Evolutionary conservation across 2,797 vertebrate genomes (phyloP).

Genomic region (Rhabdophis nuchalis): DNA sequence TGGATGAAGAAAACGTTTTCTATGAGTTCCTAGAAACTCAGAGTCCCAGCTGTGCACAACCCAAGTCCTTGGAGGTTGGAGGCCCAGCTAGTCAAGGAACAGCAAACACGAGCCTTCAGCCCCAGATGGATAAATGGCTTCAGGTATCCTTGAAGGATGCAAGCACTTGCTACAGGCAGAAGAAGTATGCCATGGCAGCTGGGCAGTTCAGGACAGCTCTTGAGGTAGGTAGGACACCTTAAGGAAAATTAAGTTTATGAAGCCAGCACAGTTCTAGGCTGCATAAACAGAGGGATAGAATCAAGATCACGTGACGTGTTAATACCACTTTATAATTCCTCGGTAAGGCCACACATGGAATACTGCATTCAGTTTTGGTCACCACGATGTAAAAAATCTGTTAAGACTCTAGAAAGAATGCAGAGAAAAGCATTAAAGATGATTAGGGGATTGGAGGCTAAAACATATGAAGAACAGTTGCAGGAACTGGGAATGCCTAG

Average conservation of each 20-base stretch:
- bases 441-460: too few species aligned
- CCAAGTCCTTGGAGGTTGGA: conserved; percentile 42
- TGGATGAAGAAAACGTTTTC: conserved; percentile 65
- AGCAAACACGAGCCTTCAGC: conserved; percentile 58
- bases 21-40: conserved; percentile 57
- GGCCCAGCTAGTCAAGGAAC: conserved; percentile 38
- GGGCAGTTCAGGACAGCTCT: conserved; percentile 65
- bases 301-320: too few species aligned
- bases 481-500: too few species aligned
- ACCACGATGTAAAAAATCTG: too few species aligned
- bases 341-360: too few species aligned
- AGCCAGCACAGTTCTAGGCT: too few species aligned
- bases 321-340: too few species aligned
- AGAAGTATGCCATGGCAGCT: conserved; percentile 67
- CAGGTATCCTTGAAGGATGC: conserved; percentile 67
- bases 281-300: too few species aligned
- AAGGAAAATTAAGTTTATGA: background rate
- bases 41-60: conserved; percentile 24
- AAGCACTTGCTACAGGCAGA: conserved; percentile 66
- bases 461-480: too few species aligned
- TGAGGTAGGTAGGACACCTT: conserved; percentile 69
- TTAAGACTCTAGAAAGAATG: too few species aligned
- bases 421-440: too few species aligned
- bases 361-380: too few species aligned
- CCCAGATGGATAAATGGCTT: conserved; percentile 69